Evolutionary conservation across 2,113 vertebrate species (phyloP).

Genomic region (Corydoras maculifer): DNA sequence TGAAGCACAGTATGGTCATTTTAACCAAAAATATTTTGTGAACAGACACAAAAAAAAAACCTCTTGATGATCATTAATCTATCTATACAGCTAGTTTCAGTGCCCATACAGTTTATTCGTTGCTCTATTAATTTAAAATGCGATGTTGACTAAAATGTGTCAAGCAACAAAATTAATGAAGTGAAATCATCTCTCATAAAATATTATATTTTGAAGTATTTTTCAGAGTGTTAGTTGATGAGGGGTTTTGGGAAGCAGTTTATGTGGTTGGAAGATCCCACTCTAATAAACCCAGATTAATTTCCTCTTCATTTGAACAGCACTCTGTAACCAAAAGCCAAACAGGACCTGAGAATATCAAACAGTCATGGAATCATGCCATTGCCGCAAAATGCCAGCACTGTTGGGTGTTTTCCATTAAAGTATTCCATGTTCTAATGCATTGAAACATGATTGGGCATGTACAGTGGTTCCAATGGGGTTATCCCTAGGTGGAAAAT

Average conservation of each 20-base stretch:
- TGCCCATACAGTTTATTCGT: too few species aligned
- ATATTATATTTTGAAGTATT: background rate
- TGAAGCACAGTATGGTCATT: too few species aligned
- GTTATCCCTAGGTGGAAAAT: constrained; percentile 48
- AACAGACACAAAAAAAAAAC: too few species aligned
- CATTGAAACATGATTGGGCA: constrained; percentile 41
- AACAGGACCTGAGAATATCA: constrained; percentile 44
- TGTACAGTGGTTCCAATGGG: constrained; percentile 47
- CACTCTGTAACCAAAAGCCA: constrained; percentile 8
- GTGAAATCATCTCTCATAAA: constrained; percentile 11
- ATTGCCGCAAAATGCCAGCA: constrained; percentile 45
- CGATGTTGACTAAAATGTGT: constrained; percentile 4
- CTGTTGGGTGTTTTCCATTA: constrained; percentile 17
- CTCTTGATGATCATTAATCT: too few species aligned
- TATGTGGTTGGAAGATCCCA: constrained; percentile 54
- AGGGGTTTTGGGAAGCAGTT: constrained; percentile 43
- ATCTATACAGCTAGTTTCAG: too few species aligned
- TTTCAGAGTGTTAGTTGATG: constrained; percentile 4
- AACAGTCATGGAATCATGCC: constrained; percentile 52
- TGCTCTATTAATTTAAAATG: too few species aligned
- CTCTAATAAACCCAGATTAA: constrained; percentile 45
- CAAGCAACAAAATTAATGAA: constrained; percentile 9
- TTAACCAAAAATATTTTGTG: too few species aligned
- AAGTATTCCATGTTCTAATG: constrained; percentile 2
- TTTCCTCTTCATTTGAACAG: constrained; percentile 12